A percentile compares a stretch with the other conserved stretches of the same genome.
phyloP scores from a whole-genome alignment of 1,140 invertebrate species.

The Drosophila setifemur region DNA sequence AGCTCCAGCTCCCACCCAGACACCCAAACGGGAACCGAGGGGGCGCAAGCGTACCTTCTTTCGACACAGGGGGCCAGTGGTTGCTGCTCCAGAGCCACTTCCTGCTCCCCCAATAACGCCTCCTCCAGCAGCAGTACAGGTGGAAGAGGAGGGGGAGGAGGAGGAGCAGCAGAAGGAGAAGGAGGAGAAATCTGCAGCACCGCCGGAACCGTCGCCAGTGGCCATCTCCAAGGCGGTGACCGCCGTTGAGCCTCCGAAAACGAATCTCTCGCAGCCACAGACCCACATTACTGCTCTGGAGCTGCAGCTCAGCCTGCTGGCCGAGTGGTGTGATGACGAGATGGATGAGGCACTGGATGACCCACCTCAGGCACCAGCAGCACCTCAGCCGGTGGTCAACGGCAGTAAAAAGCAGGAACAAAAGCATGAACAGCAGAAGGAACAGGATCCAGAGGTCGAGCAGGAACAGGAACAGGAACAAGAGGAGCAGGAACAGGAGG shows the following conservation, averaged over 20 bases:
- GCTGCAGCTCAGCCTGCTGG: slow-evolving; percentile 48
- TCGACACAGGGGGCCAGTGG: background rate
- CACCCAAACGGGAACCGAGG: background rate
- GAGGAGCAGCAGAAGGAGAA: background rate
- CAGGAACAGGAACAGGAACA: background rate
- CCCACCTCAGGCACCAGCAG: background rate
- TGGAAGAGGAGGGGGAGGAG: background rate
- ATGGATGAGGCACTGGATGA: slow-evolving; percentile 28
- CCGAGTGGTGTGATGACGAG: slow-evolving; percentile 65
- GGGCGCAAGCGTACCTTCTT: too few relatives aligned
- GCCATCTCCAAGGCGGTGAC: background rate
- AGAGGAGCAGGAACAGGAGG: background rate
- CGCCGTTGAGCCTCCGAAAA: background rate
- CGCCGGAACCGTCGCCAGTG: background rate
- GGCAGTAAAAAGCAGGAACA: background rate
- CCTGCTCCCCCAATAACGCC: background rate
- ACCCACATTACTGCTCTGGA: slow-evolving; percentile 6
- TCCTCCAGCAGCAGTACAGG: background rate
- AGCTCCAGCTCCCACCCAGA: background rate
- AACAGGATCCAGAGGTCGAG: too few relatives aligned
- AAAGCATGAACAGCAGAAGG: background rate
- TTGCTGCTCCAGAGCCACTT: background rate
- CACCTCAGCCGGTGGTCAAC: background rate
- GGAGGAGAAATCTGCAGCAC: background rate
- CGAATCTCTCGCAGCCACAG: background rate